Conservation (phyloP, 2,888 invertebrate species). For the Sarcophaga rosellei region DNA sequence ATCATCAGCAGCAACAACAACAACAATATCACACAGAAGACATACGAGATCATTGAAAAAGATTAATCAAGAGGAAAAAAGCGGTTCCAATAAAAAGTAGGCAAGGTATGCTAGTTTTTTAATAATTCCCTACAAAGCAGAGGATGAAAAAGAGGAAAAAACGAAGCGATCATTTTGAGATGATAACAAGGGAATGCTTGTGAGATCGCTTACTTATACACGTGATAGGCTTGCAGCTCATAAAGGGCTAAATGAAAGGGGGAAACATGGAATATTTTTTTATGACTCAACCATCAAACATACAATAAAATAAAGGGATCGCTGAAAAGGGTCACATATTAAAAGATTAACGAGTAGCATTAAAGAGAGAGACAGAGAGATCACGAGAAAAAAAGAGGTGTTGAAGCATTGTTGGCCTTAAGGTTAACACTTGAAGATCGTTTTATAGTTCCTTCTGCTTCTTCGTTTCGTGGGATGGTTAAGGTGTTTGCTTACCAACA, state of each 20-base stretch:
- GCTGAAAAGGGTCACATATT: conserved; percentile 50
- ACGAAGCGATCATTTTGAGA: conserved; percentile 46
- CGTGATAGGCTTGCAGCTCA: neutral
- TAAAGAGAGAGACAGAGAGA: neutral
- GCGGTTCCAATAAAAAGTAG: conserved; percentile 35
- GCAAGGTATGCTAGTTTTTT: conserved; percentile 24
- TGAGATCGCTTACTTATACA: conserved; percentile 29
- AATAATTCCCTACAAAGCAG: conserved; percentile 2
- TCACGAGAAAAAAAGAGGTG: conserved; percentile 39
- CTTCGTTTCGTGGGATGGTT: neutral
- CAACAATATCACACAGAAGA: neutral
- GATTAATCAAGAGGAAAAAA: conserved; percentile 39
- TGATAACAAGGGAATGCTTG: conserved; percentile 39
- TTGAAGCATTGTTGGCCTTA: conserved; percentile 52
- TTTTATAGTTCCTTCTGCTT: neutral
- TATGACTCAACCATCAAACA: neutral
- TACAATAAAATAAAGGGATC: conserved; percentile 14
- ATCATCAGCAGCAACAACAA: neutral
- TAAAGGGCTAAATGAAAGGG: conserved; percentile 33
- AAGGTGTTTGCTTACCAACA: conserved; percentile 45
- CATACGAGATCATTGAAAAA: conserved; percentile 47
- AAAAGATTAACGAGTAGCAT: conserved; percentile 38
- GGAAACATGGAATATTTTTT: conserved; percentile 19
- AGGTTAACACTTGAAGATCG: conserved; percentile 56
- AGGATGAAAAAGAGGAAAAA: too few relatives aligned